Percentiles rank a stretch among this genome's conserved stretches.
These are phyloP conservation scores for Carlito syrichta DNA, from an alignment of 2,113 vertebrate genomes.

Conservation along the genomic window DNA sequence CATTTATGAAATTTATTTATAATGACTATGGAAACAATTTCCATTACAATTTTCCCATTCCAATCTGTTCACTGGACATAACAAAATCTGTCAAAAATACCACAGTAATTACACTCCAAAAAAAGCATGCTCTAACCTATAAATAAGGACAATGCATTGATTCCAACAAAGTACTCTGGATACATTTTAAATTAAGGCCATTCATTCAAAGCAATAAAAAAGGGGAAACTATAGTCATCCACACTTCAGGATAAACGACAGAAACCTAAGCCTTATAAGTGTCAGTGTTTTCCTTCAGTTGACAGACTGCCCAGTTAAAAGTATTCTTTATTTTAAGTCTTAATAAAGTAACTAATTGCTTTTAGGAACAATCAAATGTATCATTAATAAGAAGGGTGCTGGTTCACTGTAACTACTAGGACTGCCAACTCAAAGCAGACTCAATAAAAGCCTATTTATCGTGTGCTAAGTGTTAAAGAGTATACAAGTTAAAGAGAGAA, in stretches of 20 bases:
- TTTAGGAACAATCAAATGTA: conserved; percentile 12
- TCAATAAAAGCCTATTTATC: background rate
- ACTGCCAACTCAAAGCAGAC: background rate
- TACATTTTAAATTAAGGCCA: conserved; percentile 40
- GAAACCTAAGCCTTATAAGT: conserved; percentile 10
- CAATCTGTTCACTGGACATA: background rate
- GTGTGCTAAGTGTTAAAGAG: background rate
- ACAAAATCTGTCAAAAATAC: background rate
- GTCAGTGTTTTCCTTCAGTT: background rate
- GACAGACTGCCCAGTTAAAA: background rate
- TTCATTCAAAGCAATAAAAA: background rate
- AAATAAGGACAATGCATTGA: background rate
- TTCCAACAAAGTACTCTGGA: background rate
- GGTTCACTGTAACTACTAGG: background rate
- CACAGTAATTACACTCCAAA: background rate
- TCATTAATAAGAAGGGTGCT: background rate
- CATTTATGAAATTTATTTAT: conserved; percentile 6
- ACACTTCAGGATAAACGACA: background rate
- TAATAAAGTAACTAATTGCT: background rate
- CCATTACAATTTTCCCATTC: conserved; percentile 5
- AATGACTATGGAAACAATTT: conserved; percentile 10
- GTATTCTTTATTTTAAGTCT: background rate
- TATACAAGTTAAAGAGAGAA: background rate
- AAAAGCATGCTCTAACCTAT: background rate
- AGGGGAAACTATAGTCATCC: background rate